Conservation (phyloP, 2,797 vertebrate genomes). For the Lithobates sylvaticus region DNA sequence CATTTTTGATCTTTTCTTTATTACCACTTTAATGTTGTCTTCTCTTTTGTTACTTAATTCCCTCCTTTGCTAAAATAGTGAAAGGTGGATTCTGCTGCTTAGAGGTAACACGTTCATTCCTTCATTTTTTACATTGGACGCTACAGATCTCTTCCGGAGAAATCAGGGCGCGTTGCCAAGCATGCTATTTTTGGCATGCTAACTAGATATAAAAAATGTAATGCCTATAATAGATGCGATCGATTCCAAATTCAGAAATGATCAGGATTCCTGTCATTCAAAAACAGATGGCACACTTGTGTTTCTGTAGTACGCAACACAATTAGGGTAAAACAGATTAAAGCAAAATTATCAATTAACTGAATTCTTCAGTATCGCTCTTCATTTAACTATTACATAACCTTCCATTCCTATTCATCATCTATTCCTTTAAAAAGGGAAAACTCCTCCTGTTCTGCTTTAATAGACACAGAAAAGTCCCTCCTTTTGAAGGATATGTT, state of each 20-base stretch:
- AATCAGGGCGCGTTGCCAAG: not conserved
- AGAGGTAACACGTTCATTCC: not conserved
- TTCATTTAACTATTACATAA: slow-evolving; percentile 24
- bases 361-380: not conserved
- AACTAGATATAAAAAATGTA: not conserved
- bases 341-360: not conserved
- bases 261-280: not conserved
- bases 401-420: not conserved
- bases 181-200: not conserved
- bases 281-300: not conserved
- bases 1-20: too few species aligned
- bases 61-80: too few species aligned
- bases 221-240: not conserved
- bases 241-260: not conserved
- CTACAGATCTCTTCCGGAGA: not conserved
- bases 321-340: not conserved
- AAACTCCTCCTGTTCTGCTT: slow-evolving; percentile 40
- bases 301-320: not conserved
- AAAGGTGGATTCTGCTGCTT: too few species aligned
- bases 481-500: slow-evolving; percentile 54
- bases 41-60: too few species aligned
- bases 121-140: not conserved
- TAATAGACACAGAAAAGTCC: slow-evolving; percentile 29
- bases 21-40: too few species aligned
- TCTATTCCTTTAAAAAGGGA: slow-evolving; percentile 34